Evolutionary conservation across 1,140 invertebrate species (phyloP), one percentile per base, ranked within the genome.

Genomic region (Drosophila ercepeae): DNA sequence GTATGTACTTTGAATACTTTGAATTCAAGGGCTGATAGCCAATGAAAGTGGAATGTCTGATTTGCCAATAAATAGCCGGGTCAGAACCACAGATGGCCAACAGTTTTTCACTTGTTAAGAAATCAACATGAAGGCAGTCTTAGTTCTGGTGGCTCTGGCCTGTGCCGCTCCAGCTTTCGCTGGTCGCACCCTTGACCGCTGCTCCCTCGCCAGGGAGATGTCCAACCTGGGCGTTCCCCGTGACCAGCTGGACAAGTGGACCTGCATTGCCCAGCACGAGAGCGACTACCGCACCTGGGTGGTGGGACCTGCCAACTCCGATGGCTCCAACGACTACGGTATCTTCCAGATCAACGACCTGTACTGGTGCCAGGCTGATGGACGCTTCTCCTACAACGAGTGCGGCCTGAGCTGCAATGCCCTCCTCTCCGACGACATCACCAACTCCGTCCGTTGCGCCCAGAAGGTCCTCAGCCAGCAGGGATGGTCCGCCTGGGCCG

Each of bases 301-400:
- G 16, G 69, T 81, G 0, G 86, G 86, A 0, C 71, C 73, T 1
- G 21, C 59, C 45, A 91, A 91, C 64, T 61, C n/a, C n/a, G 79
- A 91, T 29, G 89, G 78, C 2, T 89, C 82, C 64, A 70, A 74
- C 27, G 90, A 91, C 77, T 91, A 83, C 58, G 90, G 90, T 0
- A 75, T 89, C 45, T 91, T 90, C 72, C 90, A 91, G 69, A 90
- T 91, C 55, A 91, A 91, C 57, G 71, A 89, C 58, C 60, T 67
- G 9, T 91, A 78, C 48, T 91, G 90, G 90, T 90, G 90, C 69
- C 82, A 83, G 44, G 48, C 78, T 27, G 61, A 60, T 18, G 89
- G 79, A 52, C 68, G 68, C 27, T 72, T 72, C 67, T 89, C 86
- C 68, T 79, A 84, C 53, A 83, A 83, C 75, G 75, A 84, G 70